These are phyloP conservation scores for Pemphigus obesinymphae DNA, from an alignment of 1,140 invertebrate species.

Conservation along the genomic window DNA sequence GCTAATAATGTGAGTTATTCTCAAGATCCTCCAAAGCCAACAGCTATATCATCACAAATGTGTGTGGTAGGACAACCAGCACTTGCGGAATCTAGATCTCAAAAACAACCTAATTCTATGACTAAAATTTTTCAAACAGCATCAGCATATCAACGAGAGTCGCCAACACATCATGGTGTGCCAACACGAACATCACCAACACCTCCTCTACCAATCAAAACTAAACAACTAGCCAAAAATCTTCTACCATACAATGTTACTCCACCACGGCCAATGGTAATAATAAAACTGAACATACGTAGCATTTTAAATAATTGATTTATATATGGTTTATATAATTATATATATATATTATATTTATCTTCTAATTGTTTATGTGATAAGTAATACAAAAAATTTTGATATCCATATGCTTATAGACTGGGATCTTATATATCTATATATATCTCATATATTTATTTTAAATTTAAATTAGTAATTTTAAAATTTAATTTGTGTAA, in stretches of 20 bases:
- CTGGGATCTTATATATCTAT: too few species aligned
- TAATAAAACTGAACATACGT: too few species aligned
- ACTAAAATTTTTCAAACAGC: slow-evolving; percentile 29
- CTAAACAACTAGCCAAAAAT: slow-evolving; percentile 59
- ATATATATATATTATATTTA: not conserved
- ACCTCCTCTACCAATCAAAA: slow-evolving; percentile 23
- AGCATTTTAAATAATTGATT: too few species aligned
- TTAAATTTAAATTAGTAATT: not conserved
- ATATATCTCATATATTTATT: not conserved
- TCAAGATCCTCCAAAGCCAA: not conserved
- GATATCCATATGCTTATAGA: too few species aligned
- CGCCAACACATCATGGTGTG: not conserved
- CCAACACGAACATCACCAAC: not conserved
- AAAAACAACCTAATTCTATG: not conserved
- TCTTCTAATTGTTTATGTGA: not conserved
- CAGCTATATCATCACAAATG: slow-evolving; percentile 6
- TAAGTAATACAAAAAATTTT: not conserved
- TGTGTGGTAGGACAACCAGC: slow-evolving; percentile 30
- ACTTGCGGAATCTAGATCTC: slow-evolving; percentile 33
- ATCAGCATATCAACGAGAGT: slow-evolving; percentile 7
- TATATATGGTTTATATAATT: not conserved
- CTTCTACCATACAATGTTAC: slow-evolving; percentile 83
- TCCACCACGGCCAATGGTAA: slow-evolving; percentile 66
- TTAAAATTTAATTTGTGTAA: not conserved
- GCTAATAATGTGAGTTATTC: not conserved